These are phyloP conservation scores for Machimus atricapillus DNA, from an alignment of 2,888 invertebrate genomes.

Conservation along the genomic window DNA sequence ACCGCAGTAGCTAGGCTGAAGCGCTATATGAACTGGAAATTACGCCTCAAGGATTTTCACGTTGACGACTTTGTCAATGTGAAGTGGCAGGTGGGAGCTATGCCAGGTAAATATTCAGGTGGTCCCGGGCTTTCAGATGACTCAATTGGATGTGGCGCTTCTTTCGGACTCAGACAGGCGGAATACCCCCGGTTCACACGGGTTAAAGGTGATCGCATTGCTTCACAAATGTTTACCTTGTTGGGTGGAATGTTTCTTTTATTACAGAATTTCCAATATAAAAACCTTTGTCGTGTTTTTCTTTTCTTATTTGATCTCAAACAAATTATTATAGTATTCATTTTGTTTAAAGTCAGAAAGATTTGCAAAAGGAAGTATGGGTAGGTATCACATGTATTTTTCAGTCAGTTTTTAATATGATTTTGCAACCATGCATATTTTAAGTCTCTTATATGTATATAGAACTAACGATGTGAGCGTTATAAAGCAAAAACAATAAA, in stretches of 20 bases:
- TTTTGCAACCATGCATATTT: too few relatives aligned
- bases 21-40: conserved; percentile 21
- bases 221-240: not conserved
- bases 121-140: not conserved
- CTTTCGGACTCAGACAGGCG: not conserved
- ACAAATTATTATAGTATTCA: not conserved
- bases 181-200: not conserved
- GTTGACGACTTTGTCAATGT: conserved; percentile 22
- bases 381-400: too few relatives aligned
- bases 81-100: conserved; percentile 7
- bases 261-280: not conserved
- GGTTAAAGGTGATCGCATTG: not conserved
- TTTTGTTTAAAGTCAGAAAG: too few relatives aligned
- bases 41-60: conserved; percentile 22
- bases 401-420: too few relatives aligned
- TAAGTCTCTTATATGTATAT: too few relatives aligned
- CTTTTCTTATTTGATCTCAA: not conserved
- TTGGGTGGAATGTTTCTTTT: not conserved
- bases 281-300: not conserved
- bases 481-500: too few relatives aligned
- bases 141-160: conserved; percentile 3
- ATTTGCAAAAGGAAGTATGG: too few relatives aligned
- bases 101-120: conserved; percentile 16
- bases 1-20: not conserved
- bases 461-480: too few relatives aligned